These are phyloP conservation scores for Lophius americanus DNA, from an alignment of 2,797 vertebrate species.

Conservation along the genomic window DNA sequence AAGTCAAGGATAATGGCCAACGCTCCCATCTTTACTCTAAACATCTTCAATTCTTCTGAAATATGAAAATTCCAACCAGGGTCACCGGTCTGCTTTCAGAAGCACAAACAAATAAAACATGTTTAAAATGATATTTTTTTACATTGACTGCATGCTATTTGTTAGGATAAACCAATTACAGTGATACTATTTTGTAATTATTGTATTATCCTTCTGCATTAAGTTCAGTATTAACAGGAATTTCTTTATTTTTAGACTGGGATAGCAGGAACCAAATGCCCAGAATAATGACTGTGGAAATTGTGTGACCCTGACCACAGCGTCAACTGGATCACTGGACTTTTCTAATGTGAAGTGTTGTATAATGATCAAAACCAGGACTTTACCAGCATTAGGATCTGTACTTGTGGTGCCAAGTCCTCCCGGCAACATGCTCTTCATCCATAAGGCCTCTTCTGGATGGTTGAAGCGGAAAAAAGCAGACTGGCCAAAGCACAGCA, in stretches of 20 bases:
- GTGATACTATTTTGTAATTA: neutral
- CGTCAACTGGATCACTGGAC: neutral
- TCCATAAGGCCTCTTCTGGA: conserved; percentile 94
- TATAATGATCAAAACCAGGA: neutral
- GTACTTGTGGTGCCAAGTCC: conserved; percentile 65
- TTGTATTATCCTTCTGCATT: neutral
- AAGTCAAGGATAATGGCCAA: conserved; percentile 28
- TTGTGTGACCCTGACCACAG: conserved; percentile 12
- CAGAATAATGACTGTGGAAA: conserved; percentile 43
- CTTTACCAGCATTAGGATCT: conserved; percentile 61
- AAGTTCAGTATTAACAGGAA: neutral
- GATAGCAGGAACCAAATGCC: conserved; percentile 5
- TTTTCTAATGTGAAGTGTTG: neutral
- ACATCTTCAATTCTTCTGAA: neutral
- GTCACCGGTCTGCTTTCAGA: neutral
- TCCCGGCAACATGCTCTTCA: conserved; percentile 93
- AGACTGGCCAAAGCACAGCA: conserved; percentile 96
- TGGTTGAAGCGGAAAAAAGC: conserved; percentile 97
- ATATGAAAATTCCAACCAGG: conserved; percentile 2
- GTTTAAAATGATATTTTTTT: neutral
- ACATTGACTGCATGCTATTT: neutral
- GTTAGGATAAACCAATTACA: neutral
- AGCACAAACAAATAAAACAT: neutral
- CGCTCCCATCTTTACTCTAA: conserved; percentile 8
- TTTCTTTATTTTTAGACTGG: conserved; percentile 1